A percentile compares a stretch with the other conserved stretches of the same genome.
phyloP scores from a whole-genome alignment of 2,113 vertebrate species.

The Heterotilapia buettikoferi region DNA sequence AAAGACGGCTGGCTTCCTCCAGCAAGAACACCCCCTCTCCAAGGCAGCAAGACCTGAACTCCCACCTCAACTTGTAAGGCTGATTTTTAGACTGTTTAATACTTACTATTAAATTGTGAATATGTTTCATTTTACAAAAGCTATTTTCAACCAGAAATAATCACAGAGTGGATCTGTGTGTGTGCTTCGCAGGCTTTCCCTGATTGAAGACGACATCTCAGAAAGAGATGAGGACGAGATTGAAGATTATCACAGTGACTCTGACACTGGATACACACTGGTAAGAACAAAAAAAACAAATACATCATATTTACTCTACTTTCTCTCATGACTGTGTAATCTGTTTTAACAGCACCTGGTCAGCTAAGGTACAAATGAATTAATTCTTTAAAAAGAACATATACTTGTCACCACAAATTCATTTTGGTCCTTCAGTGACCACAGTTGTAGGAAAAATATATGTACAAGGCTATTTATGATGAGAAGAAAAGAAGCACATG shows the following conservation, averaged over 20 bases:
- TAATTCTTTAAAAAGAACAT: not conserved
- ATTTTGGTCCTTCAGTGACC: not conserved
- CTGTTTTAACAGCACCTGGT: not conserved
- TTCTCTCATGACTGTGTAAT: not conserved
- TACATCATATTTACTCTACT: not conserved
- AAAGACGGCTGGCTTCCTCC: not conserved
- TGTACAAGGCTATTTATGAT: not conserved
- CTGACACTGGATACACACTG: constrained; percentile 34
- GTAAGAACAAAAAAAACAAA: constrained; percentile 22
- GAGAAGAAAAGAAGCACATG: not conserved
- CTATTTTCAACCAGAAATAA: not conserved
- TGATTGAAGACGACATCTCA: constrained; percentile 54
- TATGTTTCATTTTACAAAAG: not conserved
- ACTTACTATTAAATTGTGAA: not conserved
- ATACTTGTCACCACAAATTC: not conserved
- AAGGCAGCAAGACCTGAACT: constrained; percentile 31
- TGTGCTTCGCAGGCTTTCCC: constrained; percentile 50
- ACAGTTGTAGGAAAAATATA: not conserved
- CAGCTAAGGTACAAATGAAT: not conserved
- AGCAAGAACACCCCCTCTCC: not conserved
- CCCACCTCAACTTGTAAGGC: constrained; percentile 58
- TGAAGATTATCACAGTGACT: constrained; percentile 52
- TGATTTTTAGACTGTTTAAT: not conserved
- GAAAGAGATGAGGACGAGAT: constrained; percentile 37
- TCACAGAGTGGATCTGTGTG: not conserved